Conservation (phyloP, 2,888 invertebrate genomes). For the Rhamnusium bicolor region DNA sequence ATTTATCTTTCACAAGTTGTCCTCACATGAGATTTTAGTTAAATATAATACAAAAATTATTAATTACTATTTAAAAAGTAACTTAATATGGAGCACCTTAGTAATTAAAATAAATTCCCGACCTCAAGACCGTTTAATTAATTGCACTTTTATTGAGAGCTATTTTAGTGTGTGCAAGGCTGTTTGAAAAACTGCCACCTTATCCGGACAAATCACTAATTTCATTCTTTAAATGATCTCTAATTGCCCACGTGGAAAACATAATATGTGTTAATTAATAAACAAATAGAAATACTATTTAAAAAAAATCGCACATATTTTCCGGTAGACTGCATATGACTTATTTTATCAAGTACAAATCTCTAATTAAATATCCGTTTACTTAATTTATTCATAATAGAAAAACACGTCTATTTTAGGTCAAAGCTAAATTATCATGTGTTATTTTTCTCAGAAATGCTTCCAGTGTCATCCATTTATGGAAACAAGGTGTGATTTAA, state of each 20-base stretch:
- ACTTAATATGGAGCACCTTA: slow-evolving; percentile 20
- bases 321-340: slow-evolving; percentile 26
- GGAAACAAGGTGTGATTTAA: slow-evolving; percentile 11
- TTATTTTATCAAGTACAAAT: slow-evolving; percentile 37
- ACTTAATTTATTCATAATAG: slow-evolving; percentile 34
- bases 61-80: slow-evolving; percentile 29
- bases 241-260: slow-evolving; percentile 28
- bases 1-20: too few species aligned
- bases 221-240: slow-evolving; percentile 14
- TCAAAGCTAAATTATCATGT: slow-evolving; percentile 30
- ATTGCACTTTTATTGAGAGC: slow-evolving; percentile 24
- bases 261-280: slow-evolving; percentile 19
- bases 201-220: slow-evolving; percentile 30
- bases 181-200: slow-evolving; percentile 25
- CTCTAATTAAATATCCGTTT: slow-evolving; percentile 37
- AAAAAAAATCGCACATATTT: slow-evolving; percentile 23
- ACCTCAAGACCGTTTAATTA: slow-evolving; percentile 36
- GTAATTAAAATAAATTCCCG: slow-evolving; percentile 39
- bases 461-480: slow-evolving; percentile 20
- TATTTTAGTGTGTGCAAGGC: slow-evolving; percentile 35
- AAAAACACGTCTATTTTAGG: slow-evolving; percentile 39
- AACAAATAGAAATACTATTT: slow-evolving; percentile 3
- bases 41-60: not conserved
- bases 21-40: not conserved
- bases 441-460: slow-evolving; percentile 2